Evolutionary conservation across 2,888 invertebrate genomes (phyloP), one percentile per base, ranked within the genome.

Genomic region (Trypoxylon attenuatum): DNA sequence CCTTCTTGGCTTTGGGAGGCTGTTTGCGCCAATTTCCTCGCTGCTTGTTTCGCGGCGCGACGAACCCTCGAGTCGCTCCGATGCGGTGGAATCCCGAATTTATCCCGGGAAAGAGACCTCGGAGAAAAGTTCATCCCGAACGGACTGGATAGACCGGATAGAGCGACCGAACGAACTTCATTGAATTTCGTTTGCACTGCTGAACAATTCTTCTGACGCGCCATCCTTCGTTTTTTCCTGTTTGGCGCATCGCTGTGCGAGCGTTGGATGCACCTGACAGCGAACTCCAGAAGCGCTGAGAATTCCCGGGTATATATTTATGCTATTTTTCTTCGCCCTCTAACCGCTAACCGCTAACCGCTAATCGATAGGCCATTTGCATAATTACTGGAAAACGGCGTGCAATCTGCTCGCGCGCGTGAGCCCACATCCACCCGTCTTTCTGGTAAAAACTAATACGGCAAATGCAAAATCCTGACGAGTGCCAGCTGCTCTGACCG

Each of bases 361-460:
- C 46, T 50, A 66, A 68, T 74, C 73, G 62, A 74, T 65, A 55
- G 43, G 19, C 57, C 62, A 65, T 72, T 69, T 65, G 62, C 71
- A 67, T 67, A 76, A 75, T 75, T 75, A 72, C 54, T 59, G 52
- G 47, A 38, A 25, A 51, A 46, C 51, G 57, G 18, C 53, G 45
- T 23, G 59, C 68, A 66, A 67, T 64, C 63, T 47, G 59, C 41
- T 69, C 49, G 33, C 50, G 29, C 21, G 42, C n/a, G n/a, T n/a
- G n/a, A n/a, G 27, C 33, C n/a, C 13, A 33, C 8, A 33, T 33
- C 33, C 42, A 54, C 59, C 57, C 61, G 41, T 62, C 64, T 67
- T 58, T 16, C 53, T 4, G 27, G 60, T 41, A 70, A 65, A 70
- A 69, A 61, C 58, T 57, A 60, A 71, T 61, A 63, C 57, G 54